phyloP scores from a whole-genome alignment of 2,797 vertebrate genomes.

The Glyptemys insculpta region DNA sequence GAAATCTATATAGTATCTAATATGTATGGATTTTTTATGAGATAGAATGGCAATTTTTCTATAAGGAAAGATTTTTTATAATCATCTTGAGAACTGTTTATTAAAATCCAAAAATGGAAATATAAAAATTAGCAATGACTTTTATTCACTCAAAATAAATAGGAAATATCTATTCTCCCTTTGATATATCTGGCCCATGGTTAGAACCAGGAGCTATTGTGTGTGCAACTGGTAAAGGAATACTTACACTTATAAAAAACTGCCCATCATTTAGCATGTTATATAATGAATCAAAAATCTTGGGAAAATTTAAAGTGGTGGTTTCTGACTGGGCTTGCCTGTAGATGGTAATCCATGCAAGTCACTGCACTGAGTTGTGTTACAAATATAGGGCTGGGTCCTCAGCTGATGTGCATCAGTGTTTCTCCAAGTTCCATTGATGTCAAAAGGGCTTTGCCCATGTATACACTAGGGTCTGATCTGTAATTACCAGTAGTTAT shows the following conservation, averaged over 20 bases:
- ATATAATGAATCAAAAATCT: not conserved
- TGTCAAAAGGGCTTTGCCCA: not conserved
- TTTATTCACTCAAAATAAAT: not conserved
- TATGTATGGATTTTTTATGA: not conserved
- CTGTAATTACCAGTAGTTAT: not conserved
- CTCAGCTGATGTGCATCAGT: not conserved
- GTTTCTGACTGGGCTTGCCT: not conserved
- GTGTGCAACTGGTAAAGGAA: not conserved
- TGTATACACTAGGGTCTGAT: not conserved
- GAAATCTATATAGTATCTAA: not conserved
- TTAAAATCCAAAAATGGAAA: slow-evolving; percentile 1
- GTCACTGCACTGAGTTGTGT: not conserved
- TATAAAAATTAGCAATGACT: not conserved
- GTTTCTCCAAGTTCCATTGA: not conserved
- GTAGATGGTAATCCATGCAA: not conserved
- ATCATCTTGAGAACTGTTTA: not conserved
- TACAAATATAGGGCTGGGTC: not conserved
- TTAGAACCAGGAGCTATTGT: not conserved
- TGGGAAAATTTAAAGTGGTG: not conserved
- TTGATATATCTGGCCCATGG: not conserved
- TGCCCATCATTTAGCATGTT: not conserved
- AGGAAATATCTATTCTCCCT: not conserved
- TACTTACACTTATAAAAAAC: not conserved
- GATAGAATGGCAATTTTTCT: not conserved
- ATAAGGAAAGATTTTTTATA: not conserved